phyloP scores from a whole-genome alignment of 2,888 invertebrate species.

The Eubasilissa splendida region DNA sequence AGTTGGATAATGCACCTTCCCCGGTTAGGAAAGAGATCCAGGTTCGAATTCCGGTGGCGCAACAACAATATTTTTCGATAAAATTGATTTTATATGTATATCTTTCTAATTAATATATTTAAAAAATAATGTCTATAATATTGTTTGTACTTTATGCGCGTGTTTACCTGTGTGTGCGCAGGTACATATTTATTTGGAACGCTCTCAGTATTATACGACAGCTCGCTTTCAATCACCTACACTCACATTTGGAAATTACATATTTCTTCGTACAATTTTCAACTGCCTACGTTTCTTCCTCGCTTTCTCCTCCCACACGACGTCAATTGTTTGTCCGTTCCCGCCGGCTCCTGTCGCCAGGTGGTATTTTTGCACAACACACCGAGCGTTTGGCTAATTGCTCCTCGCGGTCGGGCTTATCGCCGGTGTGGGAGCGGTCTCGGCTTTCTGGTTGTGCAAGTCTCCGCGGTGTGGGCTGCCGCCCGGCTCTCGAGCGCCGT shows the following conservation, averaged over 20 bases:
- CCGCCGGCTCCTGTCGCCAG: constrained; percentile 33
- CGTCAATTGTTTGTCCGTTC: constrained; percentile 28
- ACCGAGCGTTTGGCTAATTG: constrained; percentile 39
- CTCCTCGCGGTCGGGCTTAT: constrained; percentile 7
- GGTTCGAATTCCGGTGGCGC: too few species aligned
- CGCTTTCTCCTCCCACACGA: neutral
- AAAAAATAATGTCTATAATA: too few species aligned
- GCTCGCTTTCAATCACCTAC: too few species aligned
- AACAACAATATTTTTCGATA: too few species aligned
- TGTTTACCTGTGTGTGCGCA: too few species aligned
- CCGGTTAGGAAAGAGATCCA: too few species aligned
- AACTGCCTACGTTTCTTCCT: constrained; percentile 10
- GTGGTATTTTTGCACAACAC: constrained; percentile 38
- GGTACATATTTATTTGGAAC: too few species aligned
- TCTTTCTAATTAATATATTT: too few species aligned
- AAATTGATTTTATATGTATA: too few species aligned
- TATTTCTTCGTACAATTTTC: constrained; percentile 9
- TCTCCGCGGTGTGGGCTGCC: constrained; percentile 32
- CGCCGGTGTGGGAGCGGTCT: constrained; percentile 34
- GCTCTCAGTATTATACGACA: too few species aligned
- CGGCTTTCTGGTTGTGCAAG: constrained; percentile 43
- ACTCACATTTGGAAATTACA: neutral
- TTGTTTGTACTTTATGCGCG: too few species aligned
- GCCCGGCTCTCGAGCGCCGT: constrained; percentile 22
- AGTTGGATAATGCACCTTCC: too few species aligned